phyloP scores from a whole-genome alignment of 2,797 vertebrate genomes.

The Enteromius unitaeniatus region DNA sequence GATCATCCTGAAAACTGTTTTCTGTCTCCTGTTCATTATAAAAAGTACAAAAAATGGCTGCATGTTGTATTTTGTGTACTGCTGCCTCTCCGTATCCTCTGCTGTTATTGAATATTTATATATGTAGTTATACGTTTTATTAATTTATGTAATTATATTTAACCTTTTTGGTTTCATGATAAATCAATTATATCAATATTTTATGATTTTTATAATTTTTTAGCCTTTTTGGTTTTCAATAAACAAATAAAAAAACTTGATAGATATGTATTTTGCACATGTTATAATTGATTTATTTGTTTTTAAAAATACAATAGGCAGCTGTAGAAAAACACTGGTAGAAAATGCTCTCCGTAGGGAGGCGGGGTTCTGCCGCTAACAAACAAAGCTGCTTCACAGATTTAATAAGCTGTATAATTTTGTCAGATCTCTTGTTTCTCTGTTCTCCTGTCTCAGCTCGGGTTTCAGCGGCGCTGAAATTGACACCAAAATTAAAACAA shows the following conservation, averaged over 20 bases:
- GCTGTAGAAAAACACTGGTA: not conserved
- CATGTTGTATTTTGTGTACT: not conserved
- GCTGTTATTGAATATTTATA: not conserved
- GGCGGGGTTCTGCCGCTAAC: not conserved
- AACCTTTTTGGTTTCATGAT: not conserved
- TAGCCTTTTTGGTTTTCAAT: too few relatives aligned
- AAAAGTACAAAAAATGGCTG: not conserved
- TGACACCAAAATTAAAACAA: conserved; percentile 67
- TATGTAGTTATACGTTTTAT: not conserved
- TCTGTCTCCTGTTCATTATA: not conserved
- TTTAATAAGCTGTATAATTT: conserved; percentile 24
- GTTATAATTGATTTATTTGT: too few relatives aligned
- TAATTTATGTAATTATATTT: too few relatives aligned
- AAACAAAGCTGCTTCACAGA: conserved; percentile 8
- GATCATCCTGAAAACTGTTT: not conserved
- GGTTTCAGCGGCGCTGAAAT: conserved; percentile 67
- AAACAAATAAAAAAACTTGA: too few relatives aligned
- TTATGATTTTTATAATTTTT: too few relatives aligned
- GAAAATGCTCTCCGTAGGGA: not conserved
- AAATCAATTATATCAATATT: too few relatives aligned
- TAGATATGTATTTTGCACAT: too few relatives aligned
- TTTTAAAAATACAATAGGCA: not conserved
- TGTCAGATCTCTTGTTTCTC: conserved; percentile 4
- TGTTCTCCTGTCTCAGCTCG: conserved; percentile 58
- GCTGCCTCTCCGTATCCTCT: not conserved